These are phyloP conservation scores for Porites rus DNA, from an alignment of 92 coral and sea anemone genomes.

Conservation along the genomic window DNA sequence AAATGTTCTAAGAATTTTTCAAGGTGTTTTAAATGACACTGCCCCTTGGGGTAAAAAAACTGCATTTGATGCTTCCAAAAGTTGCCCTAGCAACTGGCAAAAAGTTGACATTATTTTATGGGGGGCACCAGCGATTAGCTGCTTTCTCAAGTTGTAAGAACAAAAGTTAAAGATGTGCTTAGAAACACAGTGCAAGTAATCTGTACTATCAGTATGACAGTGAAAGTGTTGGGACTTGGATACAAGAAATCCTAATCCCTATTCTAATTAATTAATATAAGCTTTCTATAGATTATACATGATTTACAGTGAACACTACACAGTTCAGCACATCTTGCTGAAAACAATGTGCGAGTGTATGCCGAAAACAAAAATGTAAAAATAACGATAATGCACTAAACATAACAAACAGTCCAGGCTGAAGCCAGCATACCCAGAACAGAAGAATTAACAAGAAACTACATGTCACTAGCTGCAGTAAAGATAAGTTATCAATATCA, in stretches of 20 bases:
- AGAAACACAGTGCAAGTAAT: not conserved
- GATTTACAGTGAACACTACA: constrained; percentile 42
- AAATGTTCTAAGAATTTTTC: too few species aligned
- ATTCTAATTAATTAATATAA: constrained; percentile 1
- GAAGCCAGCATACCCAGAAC: constrained; percentile 37
- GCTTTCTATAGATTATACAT: constrained; percentile 46
- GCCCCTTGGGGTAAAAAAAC: too few species aligned
- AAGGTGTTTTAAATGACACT: too few species aligned
- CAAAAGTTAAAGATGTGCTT: too few species aligned
- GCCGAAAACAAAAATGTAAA: not conserved
- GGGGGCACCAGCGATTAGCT: too few species aligned
- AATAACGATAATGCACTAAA: not conserved
- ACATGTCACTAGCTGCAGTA: constrained; percentile 12
- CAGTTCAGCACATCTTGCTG: constrained; percentile 17
- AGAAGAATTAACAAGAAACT: not conserved
- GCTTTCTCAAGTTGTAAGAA: too few species aligned
- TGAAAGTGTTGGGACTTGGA: not conserved
- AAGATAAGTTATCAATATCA: constrained; percentile 40
- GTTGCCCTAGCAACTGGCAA: too few species aligned
- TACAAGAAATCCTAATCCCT: constrained; percentile 17
- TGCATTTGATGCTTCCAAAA: too few species aligned
- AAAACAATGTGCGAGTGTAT: not conserved
- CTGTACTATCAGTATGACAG: not conserved
- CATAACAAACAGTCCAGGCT: constrained; percentile 8
- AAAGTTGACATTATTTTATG: too few species aligned